These are phyloP conservation scores for Cancer borealis DNA, from an alignment of 2,888 invertebrate genomes.

Conservation along the genomic window DNA sequence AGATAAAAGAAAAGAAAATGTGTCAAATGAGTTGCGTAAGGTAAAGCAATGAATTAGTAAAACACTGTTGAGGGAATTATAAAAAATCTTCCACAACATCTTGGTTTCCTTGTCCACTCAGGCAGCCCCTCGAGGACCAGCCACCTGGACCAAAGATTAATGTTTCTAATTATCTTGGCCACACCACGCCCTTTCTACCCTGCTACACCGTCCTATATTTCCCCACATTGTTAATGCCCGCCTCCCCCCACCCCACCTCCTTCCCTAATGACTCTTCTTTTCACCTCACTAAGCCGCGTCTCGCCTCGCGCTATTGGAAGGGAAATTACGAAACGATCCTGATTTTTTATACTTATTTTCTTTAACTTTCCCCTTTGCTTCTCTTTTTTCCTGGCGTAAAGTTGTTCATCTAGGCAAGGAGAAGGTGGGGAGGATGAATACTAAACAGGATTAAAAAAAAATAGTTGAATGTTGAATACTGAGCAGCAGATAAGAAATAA, in stretches of 20 bases:
- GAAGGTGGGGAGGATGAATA: background rate
- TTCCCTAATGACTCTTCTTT: background rate
- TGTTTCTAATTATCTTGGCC: slow-evolving; percentile 20
- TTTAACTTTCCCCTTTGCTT: background rate
- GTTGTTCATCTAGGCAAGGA: background rate
- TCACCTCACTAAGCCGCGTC: slow-evolving; percentile 20
- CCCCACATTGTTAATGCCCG: slow-evolving; percentile 11
- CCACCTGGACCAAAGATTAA: slow-evolving; percentile 4
- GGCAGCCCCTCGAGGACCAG: background rate
- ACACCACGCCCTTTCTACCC: slow-evolving; percentile 20
- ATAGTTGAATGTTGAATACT: background rate
- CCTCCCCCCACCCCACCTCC: background rate
- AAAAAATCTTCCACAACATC: background rate
- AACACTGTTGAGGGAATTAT: background rate
- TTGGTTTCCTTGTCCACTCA: background rate
- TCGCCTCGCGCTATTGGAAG: background rate
- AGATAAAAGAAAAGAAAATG: background rate
- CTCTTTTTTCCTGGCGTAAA: background rate
- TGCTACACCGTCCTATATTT: slow-evolving; percentile 20
- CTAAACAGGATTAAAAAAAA: background rate
- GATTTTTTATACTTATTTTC: background rate
- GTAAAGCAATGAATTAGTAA: background rate
- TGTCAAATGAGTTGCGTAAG: background rate
- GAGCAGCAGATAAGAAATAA: background rate
- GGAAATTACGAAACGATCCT: background rate